These are phyloP conservation scores for Sinocyclocheilus rhinocerous DNA, from an alignment of 2,113 vertebrate genomes.

Conservation along the genomic window DNA sequence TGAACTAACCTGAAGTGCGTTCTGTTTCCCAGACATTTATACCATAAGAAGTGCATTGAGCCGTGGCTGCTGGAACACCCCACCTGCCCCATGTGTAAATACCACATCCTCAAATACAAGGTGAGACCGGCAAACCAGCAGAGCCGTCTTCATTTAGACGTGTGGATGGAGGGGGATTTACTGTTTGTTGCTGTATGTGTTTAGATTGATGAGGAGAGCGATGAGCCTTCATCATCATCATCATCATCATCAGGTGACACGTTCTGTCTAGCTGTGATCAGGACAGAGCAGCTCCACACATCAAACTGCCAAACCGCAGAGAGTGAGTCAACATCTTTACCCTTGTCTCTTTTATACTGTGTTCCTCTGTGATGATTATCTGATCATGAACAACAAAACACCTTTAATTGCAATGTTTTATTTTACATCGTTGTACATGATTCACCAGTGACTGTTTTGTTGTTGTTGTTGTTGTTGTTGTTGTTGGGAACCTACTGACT, in stretches of 20 bases:
- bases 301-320: neutral
- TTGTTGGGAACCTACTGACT: no score
- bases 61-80: constrained; percentile 91
- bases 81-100: constrained; percentile 94
- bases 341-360: no score
- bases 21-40: constrained; percentile 5
- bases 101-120: constrained; percentile 86
- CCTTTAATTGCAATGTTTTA: no score
- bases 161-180: neutral
- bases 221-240: neutral
- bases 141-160: neutral
- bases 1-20: no score
- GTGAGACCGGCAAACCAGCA: neutral
- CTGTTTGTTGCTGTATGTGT: neutral
- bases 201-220: constrained; percentile 15
- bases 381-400: no score
- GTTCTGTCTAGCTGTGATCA: neutral
- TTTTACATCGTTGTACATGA: no score
- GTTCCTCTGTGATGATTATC: no score
- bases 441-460: no score
- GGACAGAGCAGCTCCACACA: neutral
- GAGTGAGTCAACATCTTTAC: constrained; percentile 16
- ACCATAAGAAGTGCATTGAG: constrained; percentile 78
- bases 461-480: no score
- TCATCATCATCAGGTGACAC: neutral